phyloP scores from a whole-genome alignment of 2,888 invertebrate genomes.

The Tetragonula carbonaria region DNA sequence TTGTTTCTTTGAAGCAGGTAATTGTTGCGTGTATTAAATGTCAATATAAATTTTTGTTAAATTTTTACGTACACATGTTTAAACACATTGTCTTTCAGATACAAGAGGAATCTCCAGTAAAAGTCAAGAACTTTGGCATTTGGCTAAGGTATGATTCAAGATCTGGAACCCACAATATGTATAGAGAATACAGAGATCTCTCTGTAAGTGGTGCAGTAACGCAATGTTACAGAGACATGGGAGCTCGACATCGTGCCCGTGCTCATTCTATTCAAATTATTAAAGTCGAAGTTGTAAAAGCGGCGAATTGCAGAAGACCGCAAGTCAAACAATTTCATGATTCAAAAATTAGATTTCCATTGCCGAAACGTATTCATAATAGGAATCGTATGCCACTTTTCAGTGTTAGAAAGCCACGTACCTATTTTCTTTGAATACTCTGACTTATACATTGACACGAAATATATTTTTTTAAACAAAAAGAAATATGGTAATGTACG shows the following conservation, averaged over 20 bases:
- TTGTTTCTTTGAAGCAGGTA: slow-evolving; percentile 93
- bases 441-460: slow-evolving; percentile 45
- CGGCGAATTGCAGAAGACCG: slow-evolving; percentile 95
- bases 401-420: slow-evolving; percentile 92
- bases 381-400: slow-evolving; percentile 93
- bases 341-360: slow-evolving; percentile 97
- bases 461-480: slow-evolving; percentile 56
- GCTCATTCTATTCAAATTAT: slow-evolving; percentile 99
- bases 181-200: slow-evolving; percentile 99
- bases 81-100: slow-evolving; percentile 86
- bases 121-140: slow-evolving; percentile 99
- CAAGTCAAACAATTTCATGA: slow-evolving; percentile 99
- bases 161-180: slow-evolving; percentile 99
- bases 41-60: not conserved
- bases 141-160: slow-evolving; percentile 99
- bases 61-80: not conserved
- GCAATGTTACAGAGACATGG: slow-evolving; percentile 96
- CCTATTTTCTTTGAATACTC: slow-evolving; percentile 88
- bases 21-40: not conserved
- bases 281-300: slow-evolving; percentile 96
- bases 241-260: slow-evolving; percentile 97
- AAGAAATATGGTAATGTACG: slow-evolving; percentile 49
- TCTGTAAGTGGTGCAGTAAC: slow-evolving; percentile 98
- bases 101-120: slow-evolving; percentile 95
- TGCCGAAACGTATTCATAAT: slow-evolving; percentile 95